Percentiles rank a stretch among this genome's conserved stretches.
These are phyloP conservation scores for Drosophila insularis DNA, from an alignment of 1,140 invertebrate species.

Conservation along the genomic window DNA sequence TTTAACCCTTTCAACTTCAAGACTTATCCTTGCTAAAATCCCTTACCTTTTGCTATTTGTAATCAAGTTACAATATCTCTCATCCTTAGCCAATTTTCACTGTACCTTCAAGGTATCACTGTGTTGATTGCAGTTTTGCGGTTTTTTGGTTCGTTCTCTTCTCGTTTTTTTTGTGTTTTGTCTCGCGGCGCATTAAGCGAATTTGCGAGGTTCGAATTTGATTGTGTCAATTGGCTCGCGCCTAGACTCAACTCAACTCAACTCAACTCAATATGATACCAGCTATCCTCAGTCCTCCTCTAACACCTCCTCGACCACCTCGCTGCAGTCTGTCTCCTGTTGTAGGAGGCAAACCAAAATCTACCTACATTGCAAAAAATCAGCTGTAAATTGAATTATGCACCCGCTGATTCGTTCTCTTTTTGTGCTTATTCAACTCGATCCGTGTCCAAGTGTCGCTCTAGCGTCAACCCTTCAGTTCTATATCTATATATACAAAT, in stretches of 20 bases:
- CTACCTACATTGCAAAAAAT: slow-evolving; percentile 44
- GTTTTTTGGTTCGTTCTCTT: slow-evolving; percentile 29
- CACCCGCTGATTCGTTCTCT: slow-evolving; percentile 22
- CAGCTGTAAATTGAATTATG: slow-evolving; percentile 67
- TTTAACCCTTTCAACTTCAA: no score
- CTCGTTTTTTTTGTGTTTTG: slow-evolving; percentile 41
- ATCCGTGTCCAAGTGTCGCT: slow-evolving; percentile 29
- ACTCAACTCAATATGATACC: slow-evolving; percentile 32
- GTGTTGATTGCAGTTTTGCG: slow-evolving; percentile 60
- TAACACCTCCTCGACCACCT: background rate
- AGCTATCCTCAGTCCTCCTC: slow-evolving; percentile 10
- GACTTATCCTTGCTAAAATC: no score
- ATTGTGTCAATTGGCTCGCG: slow-evolving; percentile 79
- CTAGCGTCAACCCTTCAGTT: slow-evolving; percentile 65
- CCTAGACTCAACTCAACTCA: slow-evolving; percentile 51
- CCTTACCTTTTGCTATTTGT: no score
- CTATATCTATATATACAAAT: slow-evolving; percentile 11
- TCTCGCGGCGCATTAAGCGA: slow-evolving; percentile 68
- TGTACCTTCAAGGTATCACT: slow-evolving; percentile 20
- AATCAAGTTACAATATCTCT: background rate
- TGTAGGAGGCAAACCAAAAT: slow-evolving; percentile 9
- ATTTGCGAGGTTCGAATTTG: slow-evolving; percentile 65
- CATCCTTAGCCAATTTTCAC: background rate
- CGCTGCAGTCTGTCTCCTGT: background rate
- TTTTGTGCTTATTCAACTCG: slow-evolving; percentile 61